These are phyloP conservation scores for Hucho hucho DNA, from an alignment of 2,113 vertebrate genomes.

Conservation along the genomic window DNA sequence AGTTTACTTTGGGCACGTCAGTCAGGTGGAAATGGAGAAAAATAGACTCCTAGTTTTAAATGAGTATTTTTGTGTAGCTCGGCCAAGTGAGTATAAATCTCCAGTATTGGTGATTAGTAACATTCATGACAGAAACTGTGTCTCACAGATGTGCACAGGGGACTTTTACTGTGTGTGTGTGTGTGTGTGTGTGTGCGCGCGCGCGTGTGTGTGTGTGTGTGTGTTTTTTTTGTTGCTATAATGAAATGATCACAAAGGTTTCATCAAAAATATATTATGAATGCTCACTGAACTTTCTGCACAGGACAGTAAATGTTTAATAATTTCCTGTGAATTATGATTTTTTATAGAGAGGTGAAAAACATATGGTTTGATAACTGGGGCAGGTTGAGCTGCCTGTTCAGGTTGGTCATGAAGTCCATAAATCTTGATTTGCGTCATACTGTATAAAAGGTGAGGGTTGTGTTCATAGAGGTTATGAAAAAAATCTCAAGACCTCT, in stretches of 20 bases:
- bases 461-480: slow-evolving; percentile 17
- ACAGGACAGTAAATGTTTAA: slow-evolving; percentile 47
- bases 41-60: too few species aligned
- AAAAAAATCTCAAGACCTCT: slow-evolving; percentile 7
- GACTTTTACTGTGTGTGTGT: slow-evolving; percentile 12
- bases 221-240: slow-evolving; percentile 1
- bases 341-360: slow-evolving; percentile 46
- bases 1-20: too few species aligned
- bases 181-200: too few species aligned
- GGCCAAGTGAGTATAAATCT: slow-evolving; percentile 46
- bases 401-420: slow-evolving; percentile 35
- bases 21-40: too few species aligned
- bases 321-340: slow-evolving; percentile 49
- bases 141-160: slow-evolving; percentile 51
- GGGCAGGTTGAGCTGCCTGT: slow-evolving; percentile 5
- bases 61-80: slow-evolving; percentile 34
- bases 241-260: slow-evolving; percentile 51
- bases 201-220: too few species aligned
- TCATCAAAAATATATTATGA: slow-evolving; percentile 42
- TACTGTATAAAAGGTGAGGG: not conserved
- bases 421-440: slow-evolving; percentile 22
- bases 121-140: slow-evolving; percentile 56
- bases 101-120: slow-evolving; percentile 47
- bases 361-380: slow-evolving; percentile 58
- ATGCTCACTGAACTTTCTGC: slow-evolving; percentile 28